These are phyloP conservation scores for Corynorhinus townsendii DNA, from an alignment of 2,113 vertebrate species.

Conservation along the genomic window DNA sequence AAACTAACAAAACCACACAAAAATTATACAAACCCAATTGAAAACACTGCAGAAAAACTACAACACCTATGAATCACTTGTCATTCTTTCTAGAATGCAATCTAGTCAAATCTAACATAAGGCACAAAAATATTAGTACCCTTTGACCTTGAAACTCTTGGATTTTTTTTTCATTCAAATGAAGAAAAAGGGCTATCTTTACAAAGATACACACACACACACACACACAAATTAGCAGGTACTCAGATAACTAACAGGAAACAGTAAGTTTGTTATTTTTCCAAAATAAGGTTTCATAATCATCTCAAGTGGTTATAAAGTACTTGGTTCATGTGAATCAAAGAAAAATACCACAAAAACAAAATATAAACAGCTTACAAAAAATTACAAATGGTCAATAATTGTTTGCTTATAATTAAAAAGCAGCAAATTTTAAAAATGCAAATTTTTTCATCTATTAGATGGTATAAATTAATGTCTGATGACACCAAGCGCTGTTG, in stretches of 20 bases:
- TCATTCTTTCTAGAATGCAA: neutral
- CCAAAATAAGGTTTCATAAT: neutral
- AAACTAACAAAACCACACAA: neutral
- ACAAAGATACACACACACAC: neutral
- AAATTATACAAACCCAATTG: neutral
- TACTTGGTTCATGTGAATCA: neutral
- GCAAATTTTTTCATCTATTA: neutral
- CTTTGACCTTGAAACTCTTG: neutral
- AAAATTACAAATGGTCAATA: neutral
- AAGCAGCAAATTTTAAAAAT: neutral
- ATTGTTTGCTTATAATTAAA: neutral
- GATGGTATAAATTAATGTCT: neutral
- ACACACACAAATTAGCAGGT: neutral
- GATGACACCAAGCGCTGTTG: neutral
- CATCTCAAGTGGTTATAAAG: conserved; percentile 3
- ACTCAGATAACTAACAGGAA: neutral
- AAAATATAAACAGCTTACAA: neutral
- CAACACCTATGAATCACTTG: neutral
- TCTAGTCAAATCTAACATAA: neutral
- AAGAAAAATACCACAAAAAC: neutral
- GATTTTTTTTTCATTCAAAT: neutral
- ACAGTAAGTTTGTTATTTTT: neutral
- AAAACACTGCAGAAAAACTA: neutral
- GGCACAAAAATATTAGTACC: neutral
- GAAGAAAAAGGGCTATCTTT: neutral